Conservation (phyloP, 92 coral and sea anemone species). For the Umimayanthus chanpuru region DNA sequence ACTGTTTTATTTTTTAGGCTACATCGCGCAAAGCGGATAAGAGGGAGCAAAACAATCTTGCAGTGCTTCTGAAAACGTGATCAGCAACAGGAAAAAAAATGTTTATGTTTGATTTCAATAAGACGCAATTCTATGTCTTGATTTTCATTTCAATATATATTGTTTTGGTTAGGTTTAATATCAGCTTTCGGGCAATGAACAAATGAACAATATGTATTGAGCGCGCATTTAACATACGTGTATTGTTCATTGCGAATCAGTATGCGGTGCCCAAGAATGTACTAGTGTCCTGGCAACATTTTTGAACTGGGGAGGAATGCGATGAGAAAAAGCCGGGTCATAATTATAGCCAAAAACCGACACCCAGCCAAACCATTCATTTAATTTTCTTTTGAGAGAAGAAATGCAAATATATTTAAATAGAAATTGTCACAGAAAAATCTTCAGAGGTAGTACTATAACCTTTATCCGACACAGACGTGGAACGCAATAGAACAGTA, state of each 20-base stretch:
- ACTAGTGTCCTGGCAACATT: neutral
- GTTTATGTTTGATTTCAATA: no score
- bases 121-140: neutral
- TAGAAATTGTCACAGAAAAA: neutral
- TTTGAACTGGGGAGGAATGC: neutral
- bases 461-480: no score
- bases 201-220: neutral
- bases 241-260: neutral
- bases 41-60: no score
- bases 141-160: no score
- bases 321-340: neutral
- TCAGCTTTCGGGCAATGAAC: neutral
- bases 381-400: neutral
- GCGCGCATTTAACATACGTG: neutral
- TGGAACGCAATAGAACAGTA: no score
- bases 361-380: neutral
- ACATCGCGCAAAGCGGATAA: no score
- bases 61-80: neutral
- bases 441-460: neutral
- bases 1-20: no score
- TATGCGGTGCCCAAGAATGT: neutral
- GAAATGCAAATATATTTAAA: neutral
- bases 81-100: no score
- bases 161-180: neutral
- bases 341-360: neutral